phyloP scores from a whole-genome alignment of 2,797 vertebrate genomes.

The Gobio occitaniae region DNA sequence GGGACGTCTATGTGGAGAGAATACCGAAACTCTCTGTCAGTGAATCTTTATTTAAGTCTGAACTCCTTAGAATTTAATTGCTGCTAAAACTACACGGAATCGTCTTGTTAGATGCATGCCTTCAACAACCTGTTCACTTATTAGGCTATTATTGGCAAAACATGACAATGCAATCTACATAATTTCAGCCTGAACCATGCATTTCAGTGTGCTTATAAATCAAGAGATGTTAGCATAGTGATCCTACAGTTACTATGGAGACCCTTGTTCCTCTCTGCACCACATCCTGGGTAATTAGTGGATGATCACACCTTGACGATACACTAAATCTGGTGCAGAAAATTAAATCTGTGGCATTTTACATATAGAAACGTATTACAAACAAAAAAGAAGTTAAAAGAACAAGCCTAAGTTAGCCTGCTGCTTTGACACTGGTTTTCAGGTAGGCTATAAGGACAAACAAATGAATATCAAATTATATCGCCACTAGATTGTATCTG shows the following conservation, averaged over 20 bases:
- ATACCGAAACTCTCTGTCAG: neutral
- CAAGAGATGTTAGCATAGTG: neutral
- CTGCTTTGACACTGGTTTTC: neutral
- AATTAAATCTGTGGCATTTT: constrained; percentile 16
- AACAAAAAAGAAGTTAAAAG: constrained; percentile 24
- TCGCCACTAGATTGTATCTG: neutral
- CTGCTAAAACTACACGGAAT: neutral
- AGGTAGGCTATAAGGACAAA: neutral
- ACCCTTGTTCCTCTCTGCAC: neutral
- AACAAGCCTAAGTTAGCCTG: neutral
- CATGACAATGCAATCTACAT: neutral
- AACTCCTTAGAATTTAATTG: neutral
- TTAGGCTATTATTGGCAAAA: neutral
- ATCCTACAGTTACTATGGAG: constrained; percentile 38
- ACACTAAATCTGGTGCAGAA: constrained; percentile 2
- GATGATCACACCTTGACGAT: constrained; percentile 28
- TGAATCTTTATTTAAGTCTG: constrained; percentile 9
- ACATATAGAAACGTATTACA: constrained; percentile 22
- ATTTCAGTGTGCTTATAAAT: constrained; percentile 21
- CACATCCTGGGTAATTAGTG: constrained; percentile 16
- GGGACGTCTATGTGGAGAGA: constrained; percentile 4
- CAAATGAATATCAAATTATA: neutral
- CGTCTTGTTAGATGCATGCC: neutral
- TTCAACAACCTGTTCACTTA: neutral
- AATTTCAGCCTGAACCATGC: constrained; percentile 10